phyloP scores from a whole-genome alignment of 2,888 invertebrate species.

The Anthoptus insignis region DNA sequence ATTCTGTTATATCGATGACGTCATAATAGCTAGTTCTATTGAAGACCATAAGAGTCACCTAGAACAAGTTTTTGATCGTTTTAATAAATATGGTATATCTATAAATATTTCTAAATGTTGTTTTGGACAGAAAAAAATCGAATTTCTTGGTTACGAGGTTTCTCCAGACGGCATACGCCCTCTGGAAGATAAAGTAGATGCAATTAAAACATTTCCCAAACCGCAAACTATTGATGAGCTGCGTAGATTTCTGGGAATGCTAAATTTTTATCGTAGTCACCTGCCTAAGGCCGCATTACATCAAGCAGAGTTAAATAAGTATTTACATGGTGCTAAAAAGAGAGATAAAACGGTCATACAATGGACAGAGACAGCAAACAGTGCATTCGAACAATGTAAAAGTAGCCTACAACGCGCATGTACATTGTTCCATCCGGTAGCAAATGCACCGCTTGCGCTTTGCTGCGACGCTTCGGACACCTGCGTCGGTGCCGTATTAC shows the following conservation, averaged over 20 bases:
- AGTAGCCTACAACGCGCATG: conserved; percentile 31
- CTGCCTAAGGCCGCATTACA: conserved; percentile 6
- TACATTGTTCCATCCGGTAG: conserved; percentile 34
- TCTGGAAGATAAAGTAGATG: conserved; percentile 34
- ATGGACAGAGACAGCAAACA: conserved; percentile 35
- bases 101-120: conserved; percentile 42
- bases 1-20: not conserved
- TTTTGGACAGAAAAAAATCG: conserved; percentile 32
- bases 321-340: conserved; percentile 37
- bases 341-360: conserved; percentile 42
- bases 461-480: conserved; percentile 53
- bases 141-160: conserved; percentile 40
- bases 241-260: conserved; percentile 36
- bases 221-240: conserved; percentile 36
- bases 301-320: conserved; percentile 12
- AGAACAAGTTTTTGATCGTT: conserved; percentile 7
- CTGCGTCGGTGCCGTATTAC: conserved; percentile 53
- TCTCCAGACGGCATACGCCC: conserved; percentile 33
- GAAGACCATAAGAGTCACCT: conserved; percentile 23
- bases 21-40: not conserved
- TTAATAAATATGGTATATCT: conserved; percentile 35
- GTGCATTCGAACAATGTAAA: conserved; percentile 42
- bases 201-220: conserved; percentile 38
- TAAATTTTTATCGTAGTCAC: conserved; percentile 35
- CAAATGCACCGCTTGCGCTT: conserved; percentile 46